Base-by-base conservation (phyloP, 2,113 vertebrate genomes). In the Notothenia rossii region DNA sequence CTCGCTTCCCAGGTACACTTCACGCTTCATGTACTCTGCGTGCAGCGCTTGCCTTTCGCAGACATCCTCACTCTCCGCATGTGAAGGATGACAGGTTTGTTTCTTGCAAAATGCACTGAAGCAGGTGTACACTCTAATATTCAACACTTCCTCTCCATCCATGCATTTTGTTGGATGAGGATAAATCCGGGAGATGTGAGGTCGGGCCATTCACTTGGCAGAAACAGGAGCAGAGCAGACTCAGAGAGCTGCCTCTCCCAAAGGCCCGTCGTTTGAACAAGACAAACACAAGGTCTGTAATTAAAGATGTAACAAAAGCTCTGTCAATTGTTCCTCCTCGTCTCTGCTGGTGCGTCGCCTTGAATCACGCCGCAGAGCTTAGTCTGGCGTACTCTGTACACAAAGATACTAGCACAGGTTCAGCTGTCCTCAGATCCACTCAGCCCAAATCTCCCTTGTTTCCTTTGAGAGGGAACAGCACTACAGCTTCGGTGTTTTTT, bases 271-370 rank as follows among this genome's bases (percentile, higher is more conserved):
- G 77, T 80, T 59, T 29, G 63, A 88, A 91, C 82, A 78, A 81
- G 83, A 76, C 78, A 83, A 89, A 90, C 78, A 87, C 86, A 72
- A 75, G 73, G 72, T 45, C 63, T 33, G 72, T 89, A 90, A 92
- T 92, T 91, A 91, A 90, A 93, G 75, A 89, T 88, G 89, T 65
- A 88, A 84, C 86, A 90, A 86, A 86, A 87, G 75, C 81, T 73
- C 74, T n/a, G 79, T 80, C 82, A 50, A 64, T 86, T 82, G 75
- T 83, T 89, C 77, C 64, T 61, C 46, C 45, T 78, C 69, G 25
- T 82, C 76, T 80, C 63, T 10, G 20, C 61, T 12, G 25, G 53
- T 63, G 0, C 7, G 51, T 78, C 60, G n/a, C 49, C 68, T 18
- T 20, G 62, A 51, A 79, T 89, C 82, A 77, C 0, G n/a, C 25